These are phyloP conservation scores for Aradophagus sp. DNA, from an alignment of 1,140 invertebrate species.

Conservation along the genomic window DNA sequence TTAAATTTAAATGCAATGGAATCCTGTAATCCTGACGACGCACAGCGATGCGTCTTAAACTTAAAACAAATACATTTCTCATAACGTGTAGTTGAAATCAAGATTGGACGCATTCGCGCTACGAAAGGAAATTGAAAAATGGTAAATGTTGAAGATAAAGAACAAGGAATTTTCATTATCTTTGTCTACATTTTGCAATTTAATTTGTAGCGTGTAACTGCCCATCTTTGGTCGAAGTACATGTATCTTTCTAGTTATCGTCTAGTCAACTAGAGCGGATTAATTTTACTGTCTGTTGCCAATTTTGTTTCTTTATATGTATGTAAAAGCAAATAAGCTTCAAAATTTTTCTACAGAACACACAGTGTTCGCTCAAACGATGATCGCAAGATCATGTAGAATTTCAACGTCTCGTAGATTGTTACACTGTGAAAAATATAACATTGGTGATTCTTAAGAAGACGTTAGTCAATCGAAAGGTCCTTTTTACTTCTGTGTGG, in stretches of 20 bases:
- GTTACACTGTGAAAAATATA: conserved; percentile 56
- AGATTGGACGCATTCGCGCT: too few relatives aligned
- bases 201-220: conserved; percentile 26
- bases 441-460: conserved; percentile 42
- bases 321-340: conserved; percentile 57
- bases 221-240: conserved; percentile 15
- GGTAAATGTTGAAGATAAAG: too few relatives aligned
- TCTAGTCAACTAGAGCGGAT: too few relatives aligned
- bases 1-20: too few relatives aligned
- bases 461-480: conserved; percentile 36
- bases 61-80: conserved; percentile 7
- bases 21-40: too few relatives aligned
- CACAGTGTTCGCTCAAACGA: conserved; percentile 59
- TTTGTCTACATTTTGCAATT: conserved; percentile 19
- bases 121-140: too few relatives aligned
- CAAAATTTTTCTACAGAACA: conserved; percentile 58
- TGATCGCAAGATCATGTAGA: conserved; percentile 57
- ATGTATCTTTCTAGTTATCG: too few relatives aligned
- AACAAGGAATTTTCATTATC: too few relatives aligned
- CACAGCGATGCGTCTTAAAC: conserved; percentile 2
- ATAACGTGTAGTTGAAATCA: too few relatives aligned
- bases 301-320: conserved; percentile 4
- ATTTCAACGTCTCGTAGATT: conserved; percentile 46
- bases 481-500: conserved; percentile 4
- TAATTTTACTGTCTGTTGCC: too few relatives aligned